phyloP scores from a whole-genome alignment of 1,140 invertebrate genomes.

The Drosophila leontia region DNA sequence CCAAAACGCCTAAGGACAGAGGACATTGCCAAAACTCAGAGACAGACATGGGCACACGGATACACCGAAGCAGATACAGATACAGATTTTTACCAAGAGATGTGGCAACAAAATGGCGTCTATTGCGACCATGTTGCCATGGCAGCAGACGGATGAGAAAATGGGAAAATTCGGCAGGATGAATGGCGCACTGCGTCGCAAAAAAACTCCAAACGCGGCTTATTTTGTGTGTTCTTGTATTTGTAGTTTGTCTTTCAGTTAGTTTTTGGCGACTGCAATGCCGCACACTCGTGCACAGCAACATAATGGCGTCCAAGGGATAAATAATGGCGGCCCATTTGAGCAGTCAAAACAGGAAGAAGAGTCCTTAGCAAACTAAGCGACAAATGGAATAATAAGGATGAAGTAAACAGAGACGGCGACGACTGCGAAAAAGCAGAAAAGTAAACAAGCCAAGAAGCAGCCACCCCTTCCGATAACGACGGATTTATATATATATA shows the following conservation, averaged over 20 bases:
- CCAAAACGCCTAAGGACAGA: constrained; percentile 31
- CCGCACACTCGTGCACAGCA: constrained; percentile 26
- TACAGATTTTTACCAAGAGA: constrained; percentile 45
- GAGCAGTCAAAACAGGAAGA: constrained; percentile 56
- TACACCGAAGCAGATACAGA: constrained; percentile 26
- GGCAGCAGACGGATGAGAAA: constrained; percentile 45
- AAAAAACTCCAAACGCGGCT: constrained; percentile 21
- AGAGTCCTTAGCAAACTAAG: constrained; percentile 43
- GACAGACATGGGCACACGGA: constrained; percentile 2
- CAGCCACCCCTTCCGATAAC: constrained; percentile 25
- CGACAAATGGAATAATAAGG: constrained; percentile 57
- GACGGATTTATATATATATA: constrained; percentile 24
- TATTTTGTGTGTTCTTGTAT: constrained; percentile 42
- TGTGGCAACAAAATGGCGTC: constrained; percentile 56
- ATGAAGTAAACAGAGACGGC: constrained; percentile 49
- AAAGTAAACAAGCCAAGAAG: constrained; percentile 42
- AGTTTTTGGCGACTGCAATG: constrained; percentile 48
- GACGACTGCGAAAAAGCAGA: constrained; percentile 45
- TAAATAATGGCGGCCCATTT: constrained; percentile 49
- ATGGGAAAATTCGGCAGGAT: constrained; percentile 34
- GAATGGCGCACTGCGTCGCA: constrained; percentile 49
- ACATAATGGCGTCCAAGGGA: constrained; percentile 52
- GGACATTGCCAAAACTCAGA: constrained; percentile 17
- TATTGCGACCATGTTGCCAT: constrained; percentile 52
- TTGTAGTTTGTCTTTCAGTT: constrained; percentile 48